These are phyloP conservation scores for Prinia subflava DNA, from an alignment of 2,113 vertebrate species.

Conservation along the genomic window DNA sequence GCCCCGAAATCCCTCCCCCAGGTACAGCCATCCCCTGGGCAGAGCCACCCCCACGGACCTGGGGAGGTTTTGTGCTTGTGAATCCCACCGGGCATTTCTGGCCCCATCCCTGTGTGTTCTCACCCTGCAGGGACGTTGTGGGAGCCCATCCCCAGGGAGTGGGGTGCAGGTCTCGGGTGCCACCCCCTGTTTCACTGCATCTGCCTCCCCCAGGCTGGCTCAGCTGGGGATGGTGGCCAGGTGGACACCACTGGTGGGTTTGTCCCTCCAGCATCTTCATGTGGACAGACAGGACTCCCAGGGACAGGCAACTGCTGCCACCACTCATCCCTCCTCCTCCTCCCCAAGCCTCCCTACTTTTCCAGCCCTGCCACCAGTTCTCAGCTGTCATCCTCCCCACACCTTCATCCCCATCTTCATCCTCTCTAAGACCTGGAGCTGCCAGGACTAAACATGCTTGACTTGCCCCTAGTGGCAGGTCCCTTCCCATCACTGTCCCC, in stretches of 20 bases:
- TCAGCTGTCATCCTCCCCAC: background rate
- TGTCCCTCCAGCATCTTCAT: background rate
- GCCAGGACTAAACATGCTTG: rapidly evolving
- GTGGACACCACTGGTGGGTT: background rate
- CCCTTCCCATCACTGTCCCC: background rate
- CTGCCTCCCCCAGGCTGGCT: background rate
- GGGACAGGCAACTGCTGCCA: background rate
- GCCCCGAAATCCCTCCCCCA: background rate
- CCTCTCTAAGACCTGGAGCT: background rate
- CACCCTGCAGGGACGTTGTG: background rate
- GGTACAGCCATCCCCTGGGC: rapidly evolving
- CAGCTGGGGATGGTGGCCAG: rapidly evolving
- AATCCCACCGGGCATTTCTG: background rate
- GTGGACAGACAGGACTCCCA: background rate
- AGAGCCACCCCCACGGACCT: background rate
- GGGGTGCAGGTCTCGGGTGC: rapidly evolving
- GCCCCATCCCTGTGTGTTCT: background rate
- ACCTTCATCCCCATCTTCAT: background rate
- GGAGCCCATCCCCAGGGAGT: background rate
- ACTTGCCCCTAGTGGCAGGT: background rate
- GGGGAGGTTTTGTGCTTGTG: background rate
- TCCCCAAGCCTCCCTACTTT: background rate
- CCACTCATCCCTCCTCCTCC: background rate
- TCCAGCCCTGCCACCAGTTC: background rate
- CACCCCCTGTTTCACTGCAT: background rate